Evolutionary conservation across 2,113 vertebrate species (phyloP).

Genomic region (Leiothrix lutea): DNA sequence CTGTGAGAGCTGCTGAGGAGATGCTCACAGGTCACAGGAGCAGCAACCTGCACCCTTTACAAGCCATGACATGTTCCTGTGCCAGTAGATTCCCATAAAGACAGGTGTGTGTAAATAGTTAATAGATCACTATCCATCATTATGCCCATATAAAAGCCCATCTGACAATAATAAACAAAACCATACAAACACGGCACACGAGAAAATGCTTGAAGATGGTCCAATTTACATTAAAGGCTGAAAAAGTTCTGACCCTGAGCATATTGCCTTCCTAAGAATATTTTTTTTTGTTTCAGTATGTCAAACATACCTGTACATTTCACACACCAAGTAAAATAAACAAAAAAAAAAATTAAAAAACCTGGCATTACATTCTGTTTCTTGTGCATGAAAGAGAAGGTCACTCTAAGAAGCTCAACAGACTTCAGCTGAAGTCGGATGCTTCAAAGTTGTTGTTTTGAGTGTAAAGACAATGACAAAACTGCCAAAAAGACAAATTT

Average conservation of each 20-base stretch:
- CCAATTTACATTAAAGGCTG: not conserved
- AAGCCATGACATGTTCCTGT: not conserved
- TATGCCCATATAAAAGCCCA: not conserved
- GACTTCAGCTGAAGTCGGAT: not conserved
- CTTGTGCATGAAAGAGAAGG: not conserved
- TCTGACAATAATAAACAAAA: conserved; percentile 38
- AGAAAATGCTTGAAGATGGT: not conserved
- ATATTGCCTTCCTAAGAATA: not conserved
- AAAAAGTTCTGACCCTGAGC: not conserved
- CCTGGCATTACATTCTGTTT: not conserved
- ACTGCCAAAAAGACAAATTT: not conserved
- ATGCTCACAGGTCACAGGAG: not conserved
- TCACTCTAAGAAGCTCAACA: not conserved
- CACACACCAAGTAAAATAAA: not conserved
- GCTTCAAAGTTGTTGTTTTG: not conserved
- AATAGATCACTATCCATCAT: not conserved
- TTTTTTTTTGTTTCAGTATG: not conserved
- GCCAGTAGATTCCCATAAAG: not conserved
- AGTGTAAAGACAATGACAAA: not conserved
- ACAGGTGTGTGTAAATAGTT: conserved; percentile 29
- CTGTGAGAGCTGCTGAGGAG: not conserved
- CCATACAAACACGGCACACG: not conserved
- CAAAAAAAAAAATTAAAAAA: not conserved
- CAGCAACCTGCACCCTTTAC: not conserved
- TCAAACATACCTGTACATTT: not conserved